Conservation (phyloP, 2,113 vertebrate genomes). For the Thermophis baileyi region DNA sequence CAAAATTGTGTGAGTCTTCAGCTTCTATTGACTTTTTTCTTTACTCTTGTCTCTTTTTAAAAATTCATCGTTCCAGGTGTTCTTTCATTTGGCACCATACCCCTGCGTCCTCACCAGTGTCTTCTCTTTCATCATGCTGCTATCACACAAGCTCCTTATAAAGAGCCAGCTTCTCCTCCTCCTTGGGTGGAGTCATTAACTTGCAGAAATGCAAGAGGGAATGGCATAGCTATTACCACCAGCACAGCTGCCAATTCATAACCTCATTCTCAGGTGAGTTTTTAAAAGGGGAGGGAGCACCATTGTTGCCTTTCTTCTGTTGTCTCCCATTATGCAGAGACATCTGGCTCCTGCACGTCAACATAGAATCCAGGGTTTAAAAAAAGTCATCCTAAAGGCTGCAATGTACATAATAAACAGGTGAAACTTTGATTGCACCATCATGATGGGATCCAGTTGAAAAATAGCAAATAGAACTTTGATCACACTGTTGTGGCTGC, state of each 20-base stretch:
- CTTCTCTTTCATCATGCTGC: neutral
- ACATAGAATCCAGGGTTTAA: neutral
- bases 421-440: neutral
- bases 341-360: neutral
- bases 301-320: neutral
- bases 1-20: neutral
- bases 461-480: too few species aligned
- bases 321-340: neutral
- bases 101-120: neutral
- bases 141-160: neutral
- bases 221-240: neutral
- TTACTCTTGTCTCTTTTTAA: neutral
- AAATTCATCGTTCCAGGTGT: neutral
- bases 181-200: neutral
- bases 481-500: too few species aligned
- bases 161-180: neutral
- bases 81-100: neutral
- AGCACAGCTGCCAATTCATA: neutral
- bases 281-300: neutral
- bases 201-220: neutral
- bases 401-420: neutral
- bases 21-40: neutral
- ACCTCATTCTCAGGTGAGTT: neutral
- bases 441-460: too few species aligned
- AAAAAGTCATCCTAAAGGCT: neutral